Evolutionary conservation across 1,140 invertebrate genomes (phyloP).

Genomic region (Araneus ventricosus): DNA sequence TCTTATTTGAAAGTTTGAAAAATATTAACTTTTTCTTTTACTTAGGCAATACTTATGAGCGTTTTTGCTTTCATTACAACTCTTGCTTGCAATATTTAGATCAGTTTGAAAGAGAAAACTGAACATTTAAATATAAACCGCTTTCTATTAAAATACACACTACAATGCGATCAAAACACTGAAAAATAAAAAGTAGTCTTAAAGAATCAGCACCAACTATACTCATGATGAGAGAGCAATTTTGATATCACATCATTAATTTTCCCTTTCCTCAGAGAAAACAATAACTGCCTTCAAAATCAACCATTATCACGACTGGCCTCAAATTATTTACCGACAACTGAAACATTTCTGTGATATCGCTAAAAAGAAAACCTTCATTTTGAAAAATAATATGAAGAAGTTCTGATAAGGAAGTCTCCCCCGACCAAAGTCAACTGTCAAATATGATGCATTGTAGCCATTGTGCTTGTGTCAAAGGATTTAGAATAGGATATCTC

Average conservation of each 20-base stretch:
- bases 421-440: constrained; percentile 15
- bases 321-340: constrained; percentile 24
- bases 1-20: too few species aligned
- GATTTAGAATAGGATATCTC: neutral
- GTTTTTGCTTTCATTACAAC: too few species aligned
- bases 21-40: too few species aligned
- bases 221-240: neutral
- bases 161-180: too few species aligned
- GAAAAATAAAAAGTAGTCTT: too few species aligned
- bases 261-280: constrained; percentile 11
- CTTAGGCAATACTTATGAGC: too few species aligned
- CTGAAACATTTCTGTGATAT: neutral
- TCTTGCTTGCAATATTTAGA: too few species aligned
- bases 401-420: constrained; percentile 22
- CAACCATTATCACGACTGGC: constrained; percentile 3
- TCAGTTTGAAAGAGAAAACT: too few species aligned
- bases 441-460: constrained; percentile 53
- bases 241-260: constrained; percentile 38
- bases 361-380: constrained; percentile 21
- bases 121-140: too few species aligned
- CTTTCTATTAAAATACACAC: too few species aligned
- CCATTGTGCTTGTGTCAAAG: constrained; percentile 38
- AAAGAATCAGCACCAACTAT: neutral
- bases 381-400: constrained; percentile 8
- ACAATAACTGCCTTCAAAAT: constrained; percentile 40